Evolutionary conservation across 2,113 vertebrate species (phyloP).

Genomic region (Ptilorrhoa leucosticta): DNA sequence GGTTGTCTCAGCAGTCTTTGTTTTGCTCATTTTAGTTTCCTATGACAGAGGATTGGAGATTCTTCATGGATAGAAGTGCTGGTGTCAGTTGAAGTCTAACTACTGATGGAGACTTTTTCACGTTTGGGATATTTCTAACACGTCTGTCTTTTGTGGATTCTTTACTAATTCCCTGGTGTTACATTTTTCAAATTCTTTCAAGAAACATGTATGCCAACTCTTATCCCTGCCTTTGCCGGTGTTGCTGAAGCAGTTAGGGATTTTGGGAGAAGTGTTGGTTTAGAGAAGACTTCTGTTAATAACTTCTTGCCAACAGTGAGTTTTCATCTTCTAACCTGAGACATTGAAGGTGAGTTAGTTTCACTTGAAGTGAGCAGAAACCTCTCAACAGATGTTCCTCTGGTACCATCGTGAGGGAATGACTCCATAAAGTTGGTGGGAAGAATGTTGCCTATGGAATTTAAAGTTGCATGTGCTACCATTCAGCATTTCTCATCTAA

Average conservation of each 20-base stretch:
- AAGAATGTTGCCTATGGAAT: background rate
- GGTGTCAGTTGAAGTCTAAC: background rate
- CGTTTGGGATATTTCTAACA: background rate
- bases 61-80: background rate
- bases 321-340: background rate
- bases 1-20: background rate
- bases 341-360: background rate
- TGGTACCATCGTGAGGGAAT: background rate
- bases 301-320: background rate
- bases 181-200: background rate
- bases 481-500: background rate
- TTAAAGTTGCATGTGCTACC: background rate
- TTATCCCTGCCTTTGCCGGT: background rate
- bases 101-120: background rate
- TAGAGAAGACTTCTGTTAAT: background rate
- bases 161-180: background rate
- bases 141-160: background rate
- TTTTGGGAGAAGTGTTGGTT: background rate
- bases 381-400: background rate
- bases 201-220: background rate
- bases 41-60: background rate
- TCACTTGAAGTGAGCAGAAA: background rate
- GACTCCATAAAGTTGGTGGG: background rate
- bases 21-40: background rate
- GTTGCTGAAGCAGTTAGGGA: background rate